Evolutionary conservation across 2,888 invertebrate genomes (phyloP).

Genomic region (Cantharis lateralis): DNA sequence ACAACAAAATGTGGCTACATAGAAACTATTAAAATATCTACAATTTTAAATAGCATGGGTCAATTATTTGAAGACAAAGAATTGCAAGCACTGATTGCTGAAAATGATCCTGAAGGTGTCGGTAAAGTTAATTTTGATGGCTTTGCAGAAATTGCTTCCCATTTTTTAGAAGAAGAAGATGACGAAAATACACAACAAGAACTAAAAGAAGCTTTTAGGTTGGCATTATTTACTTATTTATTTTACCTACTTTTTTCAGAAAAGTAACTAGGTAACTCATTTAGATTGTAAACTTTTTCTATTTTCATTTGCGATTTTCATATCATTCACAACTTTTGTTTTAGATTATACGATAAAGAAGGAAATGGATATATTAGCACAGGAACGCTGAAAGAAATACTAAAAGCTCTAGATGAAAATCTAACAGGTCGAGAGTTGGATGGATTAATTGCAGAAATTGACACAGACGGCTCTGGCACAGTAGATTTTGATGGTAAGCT

Average conservation of each 20-base stretch:
- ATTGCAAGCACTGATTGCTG: conserved; percentile 84
- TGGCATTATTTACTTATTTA: neutral
- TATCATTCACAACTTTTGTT: neutral
- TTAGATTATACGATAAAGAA: conserved; percentile 90
- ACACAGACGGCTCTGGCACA: conserved; percentile 97
- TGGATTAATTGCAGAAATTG: conserved; percentile 96
- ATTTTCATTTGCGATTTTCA: no score
- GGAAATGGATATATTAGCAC: conserved; percentile 94
- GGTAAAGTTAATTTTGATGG: conserved; percentile 95
- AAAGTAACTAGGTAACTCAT: no score
- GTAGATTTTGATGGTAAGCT: conserved; percentile 95
- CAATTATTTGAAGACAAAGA: conserved; percentile 92
- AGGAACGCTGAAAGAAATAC: conserved; percentile 88
- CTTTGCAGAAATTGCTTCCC: conserved; percentile 89
- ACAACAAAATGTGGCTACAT: conserved; percentile 91
- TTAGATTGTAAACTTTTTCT: no score
- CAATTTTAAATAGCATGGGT: conserved; percentile 93
- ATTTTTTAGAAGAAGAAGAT: conserved; percentile 95
- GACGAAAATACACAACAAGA: conserved; percentile 96
- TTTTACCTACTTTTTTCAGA: no score
- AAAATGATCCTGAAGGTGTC: conserved; percentile 88
- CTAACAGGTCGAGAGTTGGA: conserved; percentile 90
- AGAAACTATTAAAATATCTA: conserved; percentile 87
- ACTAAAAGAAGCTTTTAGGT: conserved; percentile 95
- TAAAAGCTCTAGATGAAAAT: conserved; percentile 92